Conservation (phyloP, 2,888 invertebrate genomes). For the Erpobdella octoculata region DNA sequence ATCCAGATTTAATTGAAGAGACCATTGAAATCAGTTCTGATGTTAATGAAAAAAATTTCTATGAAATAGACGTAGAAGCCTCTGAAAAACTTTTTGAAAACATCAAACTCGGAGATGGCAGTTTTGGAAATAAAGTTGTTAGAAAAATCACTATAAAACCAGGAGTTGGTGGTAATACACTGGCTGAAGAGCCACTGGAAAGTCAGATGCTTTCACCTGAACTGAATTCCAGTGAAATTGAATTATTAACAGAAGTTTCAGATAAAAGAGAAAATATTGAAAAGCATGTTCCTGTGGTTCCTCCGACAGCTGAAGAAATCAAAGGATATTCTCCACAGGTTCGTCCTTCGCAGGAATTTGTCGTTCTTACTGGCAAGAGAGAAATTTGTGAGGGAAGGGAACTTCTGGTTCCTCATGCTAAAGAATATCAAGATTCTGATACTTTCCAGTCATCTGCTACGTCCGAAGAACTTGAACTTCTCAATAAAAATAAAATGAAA, state of each 20-base stretch:
- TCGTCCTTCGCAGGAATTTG: too few species aligned
- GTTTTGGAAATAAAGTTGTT: neutral
- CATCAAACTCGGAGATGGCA: neutral
- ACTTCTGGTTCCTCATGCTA: too few species aligned
- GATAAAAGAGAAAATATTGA: too few species aligned
- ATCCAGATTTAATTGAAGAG: slow-evolving; percentile 18
- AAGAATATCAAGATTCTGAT: too few species aligned
- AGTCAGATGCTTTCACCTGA: neutral
- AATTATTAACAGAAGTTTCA: too few species aligned
- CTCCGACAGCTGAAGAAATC: neutral
- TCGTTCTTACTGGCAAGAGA: too few species aligned
- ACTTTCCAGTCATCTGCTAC: too few species aligned
- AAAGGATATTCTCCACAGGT: neutral
- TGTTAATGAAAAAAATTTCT: neutral
- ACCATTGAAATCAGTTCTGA: neutral
- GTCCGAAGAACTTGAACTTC: too few species aligned
- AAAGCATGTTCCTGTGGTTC: neutral
- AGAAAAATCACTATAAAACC: neutral
- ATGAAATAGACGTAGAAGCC: neutral
- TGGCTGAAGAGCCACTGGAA: neutral
- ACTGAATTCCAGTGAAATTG: neutral
- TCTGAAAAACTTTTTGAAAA: neutral
- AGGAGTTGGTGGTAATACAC: neutral
- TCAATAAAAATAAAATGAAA: too few species aligned
- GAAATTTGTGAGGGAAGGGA: too few species aligned